A percentile compares a stretch with the other conserved stretches of the same genome.
Evolutionary conservation across 1,140 invertebrate genomes (phyloP).

Genomic region (Mizuhopecten yessoensis): DNA sequence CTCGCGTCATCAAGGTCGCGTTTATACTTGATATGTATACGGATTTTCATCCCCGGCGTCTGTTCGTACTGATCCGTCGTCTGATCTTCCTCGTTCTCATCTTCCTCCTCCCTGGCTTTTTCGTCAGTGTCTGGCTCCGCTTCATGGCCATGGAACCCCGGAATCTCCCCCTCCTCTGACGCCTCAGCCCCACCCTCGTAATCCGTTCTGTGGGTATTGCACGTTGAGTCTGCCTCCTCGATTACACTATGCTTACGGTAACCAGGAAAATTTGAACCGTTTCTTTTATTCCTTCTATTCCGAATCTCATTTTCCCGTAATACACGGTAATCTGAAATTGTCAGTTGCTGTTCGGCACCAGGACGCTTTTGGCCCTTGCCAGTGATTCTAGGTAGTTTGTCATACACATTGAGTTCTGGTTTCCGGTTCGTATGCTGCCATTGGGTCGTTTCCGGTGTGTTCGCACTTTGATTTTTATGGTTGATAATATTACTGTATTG

Average conservation of each 20-base stretch:
- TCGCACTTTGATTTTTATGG: not conserved
- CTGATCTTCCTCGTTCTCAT: not conserved
- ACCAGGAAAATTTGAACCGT: not conserved
- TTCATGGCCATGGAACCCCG: not conserved
- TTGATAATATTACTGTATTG: not conserved
- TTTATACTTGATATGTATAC: slow-evolving; percentile 8
- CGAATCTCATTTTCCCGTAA: not conserved
- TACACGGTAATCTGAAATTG: not conserved
- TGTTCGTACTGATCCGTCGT: not conserved
- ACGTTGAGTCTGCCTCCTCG: not conserved
- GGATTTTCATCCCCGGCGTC: not conserved
- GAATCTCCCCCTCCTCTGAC: not conserved
- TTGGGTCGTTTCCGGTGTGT: not conserved
- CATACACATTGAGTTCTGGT: slow-evolving; percentile 15
- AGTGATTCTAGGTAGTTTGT: not conserved
- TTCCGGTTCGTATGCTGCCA: slow-evolving; percentile 22
- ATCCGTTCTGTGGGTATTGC: slow-evolving; percentile 21
- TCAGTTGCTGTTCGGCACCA: not conserved
- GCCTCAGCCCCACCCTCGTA: not conserved
- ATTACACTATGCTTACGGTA: not conserved
- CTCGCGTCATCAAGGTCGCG: not conserved
- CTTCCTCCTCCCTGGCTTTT: too few relatives aligned
- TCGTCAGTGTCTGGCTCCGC: not conserved
- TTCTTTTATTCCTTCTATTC: not conserved
- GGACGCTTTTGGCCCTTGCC: not conserved